Conservation (phyloP, 2,888 invertebrate genomes). For the Hirtodrosophila histrioides region DNA sequence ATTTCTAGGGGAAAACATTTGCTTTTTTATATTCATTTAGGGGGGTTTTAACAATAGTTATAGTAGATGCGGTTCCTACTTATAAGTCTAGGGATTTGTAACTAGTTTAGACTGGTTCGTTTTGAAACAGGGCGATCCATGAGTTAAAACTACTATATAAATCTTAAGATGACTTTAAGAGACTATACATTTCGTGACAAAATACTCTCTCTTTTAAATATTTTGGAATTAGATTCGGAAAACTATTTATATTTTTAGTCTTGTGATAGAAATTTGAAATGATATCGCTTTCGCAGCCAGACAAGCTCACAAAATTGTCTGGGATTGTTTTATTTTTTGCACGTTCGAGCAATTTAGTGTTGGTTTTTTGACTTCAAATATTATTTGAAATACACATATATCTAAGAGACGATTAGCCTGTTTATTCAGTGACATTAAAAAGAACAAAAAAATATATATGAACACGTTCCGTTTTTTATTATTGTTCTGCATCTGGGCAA, state of each 20-base stretch:
- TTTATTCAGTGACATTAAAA: neutral
- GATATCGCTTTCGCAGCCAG: slow-evolving; percentile 2
- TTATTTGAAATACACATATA: neutral
- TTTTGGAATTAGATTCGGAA: neutral
- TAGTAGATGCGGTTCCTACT: too few relatives aligned
- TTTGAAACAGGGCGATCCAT: too few relatives aligned
- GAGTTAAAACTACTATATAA: too few relatives aligned
- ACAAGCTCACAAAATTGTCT: neutral
- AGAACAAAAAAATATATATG: slow-evolving; percentile 11
- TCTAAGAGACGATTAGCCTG: neutral
- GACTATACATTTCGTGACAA: too few relatives aligned
- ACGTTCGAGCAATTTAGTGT: slow-evolving; percentile 5
- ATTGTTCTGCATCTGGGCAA: neutral
- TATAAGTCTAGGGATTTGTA: too few relatives aligned
- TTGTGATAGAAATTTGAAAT: slow-evolving; percentile 6
- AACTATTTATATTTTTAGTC: slow-evolving; percentile 16
- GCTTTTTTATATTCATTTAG: neutral
- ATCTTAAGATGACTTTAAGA: too few relatives aligned
- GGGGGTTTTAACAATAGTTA: too few relatives aligned
- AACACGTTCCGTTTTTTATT: neutral
- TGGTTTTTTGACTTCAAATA: slow-evolving; percentile 7
- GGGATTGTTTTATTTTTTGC: slow-evolving; percentile 4
- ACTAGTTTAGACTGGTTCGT: too few relatives aligned
- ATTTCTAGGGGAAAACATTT: neutral
- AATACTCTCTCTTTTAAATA: neutral